These are phyloP conservation scores for Nibea coibor DNA, from an alignment of 2,113 vertebrate genomes.

Conservation along the genomic window DNA sequence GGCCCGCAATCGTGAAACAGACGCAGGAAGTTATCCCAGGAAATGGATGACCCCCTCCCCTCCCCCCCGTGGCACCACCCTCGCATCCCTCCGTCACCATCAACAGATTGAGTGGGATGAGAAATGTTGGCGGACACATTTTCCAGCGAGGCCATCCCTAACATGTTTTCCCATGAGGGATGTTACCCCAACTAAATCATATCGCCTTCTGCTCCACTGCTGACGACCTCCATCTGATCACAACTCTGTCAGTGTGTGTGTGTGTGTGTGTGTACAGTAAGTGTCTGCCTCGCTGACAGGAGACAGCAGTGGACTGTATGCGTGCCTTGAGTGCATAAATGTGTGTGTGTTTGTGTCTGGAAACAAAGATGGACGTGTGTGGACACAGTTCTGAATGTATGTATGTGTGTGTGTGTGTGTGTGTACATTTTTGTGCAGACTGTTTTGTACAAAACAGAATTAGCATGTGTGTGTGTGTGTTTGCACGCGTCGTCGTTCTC, in stretches of 20 bases:
- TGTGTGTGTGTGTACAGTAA: not conserved
- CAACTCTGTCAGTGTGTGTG: not conserved
- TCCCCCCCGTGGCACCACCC: not conserved
- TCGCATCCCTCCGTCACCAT: slow-evolving; percentile 14
- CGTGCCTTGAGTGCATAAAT: not conserved
- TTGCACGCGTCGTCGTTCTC: not conserved
- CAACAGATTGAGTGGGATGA: slow-evolving; percentile 18
- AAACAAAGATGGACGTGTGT: not conserved
- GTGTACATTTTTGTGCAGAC: not conserved
- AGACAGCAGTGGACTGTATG: not conserved
- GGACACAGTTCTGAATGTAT: not conserved
- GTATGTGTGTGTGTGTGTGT: not conserved
- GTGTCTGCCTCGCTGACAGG: slow-evolving; percentile 3
- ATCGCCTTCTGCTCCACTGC: slow-evolving; percentile 16
- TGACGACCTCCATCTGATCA: slow-evolving; percentile 15
- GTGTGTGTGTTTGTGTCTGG: not conserved
- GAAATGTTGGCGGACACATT: slow-evolving; percentile 26
- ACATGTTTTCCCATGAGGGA: slow-evolving; percentile 39
- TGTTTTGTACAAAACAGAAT: not conserved
- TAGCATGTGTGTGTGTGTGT: not conserved
- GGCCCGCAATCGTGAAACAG: not conserved
- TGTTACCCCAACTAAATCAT: slow-evolving; percentile 5
- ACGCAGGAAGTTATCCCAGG: slow-evolving; percentile 6
- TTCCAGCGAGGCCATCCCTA: slow-evolving; percentile 12
- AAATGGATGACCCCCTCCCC: slow-evolving; percentile 20